Evolutionary conservation across 2,797 vertebrate genomes (phyloP), one percentile per base, ranked within the genome.

Genomic region (Tympanoctomys barrerae): DNA sequence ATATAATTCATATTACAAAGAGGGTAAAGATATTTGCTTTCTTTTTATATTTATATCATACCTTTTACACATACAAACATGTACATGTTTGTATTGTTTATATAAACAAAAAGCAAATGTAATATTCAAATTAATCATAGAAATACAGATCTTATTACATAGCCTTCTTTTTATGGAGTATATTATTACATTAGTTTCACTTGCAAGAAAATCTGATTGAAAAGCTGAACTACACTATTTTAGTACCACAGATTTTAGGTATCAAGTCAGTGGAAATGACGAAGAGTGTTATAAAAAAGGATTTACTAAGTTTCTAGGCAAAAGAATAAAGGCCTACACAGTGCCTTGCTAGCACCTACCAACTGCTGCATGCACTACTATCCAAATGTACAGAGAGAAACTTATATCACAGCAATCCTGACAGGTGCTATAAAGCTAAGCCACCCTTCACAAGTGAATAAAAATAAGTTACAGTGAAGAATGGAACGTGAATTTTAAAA

Each of bases 281-380:
- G 71, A 95, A 97, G 62, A 52, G 54, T 9, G 31, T 26, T 93
- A 81, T 89, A 96, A 93, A 96, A 96, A 97, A 97, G 4, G 75
- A 86, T 97, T 98, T 87, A 91, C 24, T 92, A 21, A 57, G 80
- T 94, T 96, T 94, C 87, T 83, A 33, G 36, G 83, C 11, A 89
- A 83, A 83, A 92, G 88, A 49, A 13, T 89, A 13, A 16, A 52
- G 62, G 39, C 42, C 49, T 96, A 64, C 94, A 89, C 71, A 93
- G 11, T 6, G 18, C 36, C 92, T 31, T 84, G 46, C 54, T 46
- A 59, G 28, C 24, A 19, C 81, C 96, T 77, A 89, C 78, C 49
- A 66, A 66, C 54, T 7, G 8, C 54, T 73, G 75, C 87, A 0
- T 0, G 4, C 49, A 89, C 54, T 64, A 22, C 78, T 7, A 26